phyloP scores from a whole-genome alignment of 2,888 invertebrate species.

The Mesorhabditis belari region DNA sequence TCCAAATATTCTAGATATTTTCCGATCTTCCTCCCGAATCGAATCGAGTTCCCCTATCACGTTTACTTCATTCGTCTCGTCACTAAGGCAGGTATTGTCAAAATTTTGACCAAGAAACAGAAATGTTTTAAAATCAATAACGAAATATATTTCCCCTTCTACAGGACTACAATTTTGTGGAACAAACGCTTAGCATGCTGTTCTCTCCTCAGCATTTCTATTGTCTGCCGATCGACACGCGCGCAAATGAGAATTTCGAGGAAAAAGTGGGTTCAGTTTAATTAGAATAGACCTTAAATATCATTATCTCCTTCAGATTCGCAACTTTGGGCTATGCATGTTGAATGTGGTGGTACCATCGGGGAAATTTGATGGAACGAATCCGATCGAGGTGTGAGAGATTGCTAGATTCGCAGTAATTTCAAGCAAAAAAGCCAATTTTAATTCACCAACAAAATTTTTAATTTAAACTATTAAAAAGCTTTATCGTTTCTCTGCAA shows the following conservation, averaged over 20 bases:
- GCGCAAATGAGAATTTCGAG: constrained; percentile 14
- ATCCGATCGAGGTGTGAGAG: not conserved
- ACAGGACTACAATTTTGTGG: constrained; percentile 23
- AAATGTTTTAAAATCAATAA: not conserved
- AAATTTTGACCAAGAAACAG: not conserved
- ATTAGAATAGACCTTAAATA: not conserved
- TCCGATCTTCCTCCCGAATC: constrained; percentile 20
- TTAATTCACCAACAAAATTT: too few relatives aligned
- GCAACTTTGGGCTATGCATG: constrained; percentile 18
- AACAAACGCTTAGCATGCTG: constrained; percentile 25
- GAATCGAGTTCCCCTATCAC: constrained; percentile 21
- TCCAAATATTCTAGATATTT: constrained; percentile 11
- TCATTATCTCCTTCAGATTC: constrained; percentile 13
- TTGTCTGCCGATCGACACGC: constrained; percentile 16
- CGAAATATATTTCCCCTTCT: not conserved
- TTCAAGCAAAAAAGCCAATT: too few relatives aligned
- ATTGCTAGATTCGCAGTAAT: too few relatives aligned
- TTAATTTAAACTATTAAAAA: too few relatives aligned
- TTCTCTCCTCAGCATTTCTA: constrained; percentile 26
- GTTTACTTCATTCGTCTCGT: constrained; percentile 27
- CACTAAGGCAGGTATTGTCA: constrained; percentile 5
- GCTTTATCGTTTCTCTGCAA: too few relatives aligned
- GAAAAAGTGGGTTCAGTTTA: constrained; percentile 7
- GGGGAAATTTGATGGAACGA: constrained; percentile 15
- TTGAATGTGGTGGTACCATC: constrained; percentile 20